These are phyloP conservation scores for Graphium colonna DNA, from an alignment of 2,888 invertebrate species.

Conservation along the genomic window DNA sequence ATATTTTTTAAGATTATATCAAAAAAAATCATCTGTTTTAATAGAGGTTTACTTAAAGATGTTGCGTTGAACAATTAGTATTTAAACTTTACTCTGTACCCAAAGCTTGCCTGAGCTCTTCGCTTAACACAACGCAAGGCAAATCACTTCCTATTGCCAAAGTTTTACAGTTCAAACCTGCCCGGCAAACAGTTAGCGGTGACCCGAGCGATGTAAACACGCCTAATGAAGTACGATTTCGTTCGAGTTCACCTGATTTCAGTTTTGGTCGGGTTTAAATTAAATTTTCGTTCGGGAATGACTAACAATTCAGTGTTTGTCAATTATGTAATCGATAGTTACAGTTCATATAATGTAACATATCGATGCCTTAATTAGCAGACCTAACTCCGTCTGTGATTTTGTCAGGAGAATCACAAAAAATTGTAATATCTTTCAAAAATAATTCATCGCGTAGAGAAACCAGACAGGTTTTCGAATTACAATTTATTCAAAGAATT, in stretches of 20 bases:
- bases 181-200: constrained; percentile 18
- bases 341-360: not conserved
- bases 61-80: constrained; percentile 27
- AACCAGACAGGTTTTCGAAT: no score
- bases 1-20: no score
- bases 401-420: no score
- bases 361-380: no score
- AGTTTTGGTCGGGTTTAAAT: constrained; percentile 15
- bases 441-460: no score
- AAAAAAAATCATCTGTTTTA: no score
- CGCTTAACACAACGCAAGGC: constrained; percentile 17
- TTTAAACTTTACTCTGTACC: constrained; percentile 28
- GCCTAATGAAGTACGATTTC: constrained; percentile 30
- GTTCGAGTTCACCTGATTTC: constrained; percentile 23
- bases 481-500: no score
- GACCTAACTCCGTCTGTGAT: no score
- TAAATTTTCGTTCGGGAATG: constrained; percentile 8
- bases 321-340: not conserved
- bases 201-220: constrained; percentile 29
- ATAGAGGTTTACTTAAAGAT: no score
- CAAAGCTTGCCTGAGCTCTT: constrained; percentile 16
- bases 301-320: constrained; percentile 8
- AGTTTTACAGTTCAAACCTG: constrained; percentile 24
- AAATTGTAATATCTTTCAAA: no score
- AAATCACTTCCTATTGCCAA: constrained; percentile 24